A percentile compares a stretch with the other conserved stretches of the same genome.
Evolutionary conservation across 2,113 vertebrate species (phyloP).

Genomic region (Megaleporinus macrocephalus): DNA sequence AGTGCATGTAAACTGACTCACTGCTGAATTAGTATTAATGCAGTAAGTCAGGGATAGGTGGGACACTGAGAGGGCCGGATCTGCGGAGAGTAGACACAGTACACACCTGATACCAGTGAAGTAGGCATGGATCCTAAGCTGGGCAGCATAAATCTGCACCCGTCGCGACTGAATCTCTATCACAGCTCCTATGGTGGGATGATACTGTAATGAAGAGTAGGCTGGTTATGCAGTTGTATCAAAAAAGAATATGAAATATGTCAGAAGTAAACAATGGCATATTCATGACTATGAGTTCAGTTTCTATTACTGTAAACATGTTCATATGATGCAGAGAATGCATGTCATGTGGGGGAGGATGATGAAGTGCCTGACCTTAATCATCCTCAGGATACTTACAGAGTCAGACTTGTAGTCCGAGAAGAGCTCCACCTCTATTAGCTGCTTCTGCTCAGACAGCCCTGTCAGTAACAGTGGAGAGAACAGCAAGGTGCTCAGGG

Average conservation of each 20-base stretch:
- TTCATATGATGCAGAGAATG: neutral
- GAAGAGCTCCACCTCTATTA: conserved; percentile 85
- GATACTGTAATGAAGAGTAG: conserved; percentile 71
- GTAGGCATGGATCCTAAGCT: conserved; percentile 88
- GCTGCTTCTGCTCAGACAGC: conserved; percentile 87
- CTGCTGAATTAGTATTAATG: no score
- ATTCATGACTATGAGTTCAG: no score
- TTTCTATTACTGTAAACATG: no score
- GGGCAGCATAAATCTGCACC: conserved; percentile 86
- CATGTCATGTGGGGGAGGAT: no score
- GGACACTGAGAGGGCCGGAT: neutral
- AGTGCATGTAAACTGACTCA: no score
- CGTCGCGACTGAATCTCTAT: conserved; percentile 85
- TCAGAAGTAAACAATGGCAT: neutral
- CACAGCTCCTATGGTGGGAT: conserved; percentile 81
- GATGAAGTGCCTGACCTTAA: neutral
- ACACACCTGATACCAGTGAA: conserved; percentile 86
- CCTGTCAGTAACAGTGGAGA: conserved; percentile 83
- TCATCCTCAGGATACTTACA: conserved; percentile 48
- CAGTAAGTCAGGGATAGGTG: neutral
- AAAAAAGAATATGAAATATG: neutral
- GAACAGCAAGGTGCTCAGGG: conserved; percentile 81
- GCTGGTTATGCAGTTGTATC: no score
- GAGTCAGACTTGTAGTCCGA: conserved; percentile 83
- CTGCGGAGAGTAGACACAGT: no score